These are phyloP conservation scores for Aythya baeri DNA, from an alignment of 2,113 vertebrate species.

Conservation along the genomic window DNA sequence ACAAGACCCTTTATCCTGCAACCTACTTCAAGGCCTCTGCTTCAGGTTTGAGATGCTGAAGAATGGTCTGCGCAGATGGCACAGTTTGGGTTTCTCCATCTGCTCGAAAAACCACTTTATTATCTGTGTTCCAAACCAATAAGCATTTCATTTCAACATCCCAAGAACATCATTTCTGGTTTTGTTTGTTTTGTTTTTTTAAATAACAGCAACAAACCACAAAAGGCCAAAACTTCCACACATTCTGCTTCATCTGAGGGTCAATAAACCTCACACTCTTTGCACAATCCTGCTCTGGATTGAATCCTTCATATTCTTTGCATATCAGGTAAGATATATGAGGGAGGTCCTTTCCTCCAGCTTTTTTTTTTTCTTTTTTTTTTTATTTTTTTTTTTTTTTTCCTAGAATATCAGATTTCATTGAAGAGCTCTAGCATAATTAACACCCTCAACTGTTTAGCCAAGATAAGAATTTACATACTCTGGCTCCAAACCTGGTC, in stretches of 20 bases:
- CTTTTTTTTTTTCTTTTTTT: fast-evolving
- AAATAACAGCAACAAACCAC: background rate
- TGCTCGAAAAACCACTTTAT: background rate
- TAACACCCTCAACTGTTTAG: background rate
- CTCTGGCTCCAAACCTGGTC: background rate
- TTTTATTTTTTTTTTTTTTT: fast-evolving
- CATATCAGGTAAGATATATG: background rate
- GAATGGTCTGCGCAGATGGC: background rate
- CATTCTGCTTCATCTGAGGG: background rate
- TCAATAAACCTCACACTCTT: no score
- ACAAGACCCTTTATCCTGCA: background rate
- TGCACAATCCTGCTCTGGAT: background rate
- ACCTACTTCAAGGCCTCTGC: background rate
- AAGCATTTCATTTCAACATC: background rate
- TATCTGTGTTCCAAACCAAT: background rate
- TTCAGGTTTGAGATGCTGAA: background rate
- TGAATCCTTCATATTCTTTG: background rate
- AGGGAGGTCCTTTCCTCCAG: background rate
- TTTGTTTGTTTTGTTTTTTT: background rate
- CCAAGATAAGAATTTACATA: background rate
- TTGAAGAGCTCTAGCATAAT: background rate
- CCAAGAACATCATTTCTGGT: background rate
- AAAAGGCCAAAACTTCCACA: background rate
- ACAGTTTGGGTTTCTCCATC: background rate
- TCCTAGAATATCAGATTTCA: background rate